These are phyloP conservation scores for Micromys minutus DNA, from an alignment of 2,113 vertebrate species.

Conservation along the genomic window DNA sequence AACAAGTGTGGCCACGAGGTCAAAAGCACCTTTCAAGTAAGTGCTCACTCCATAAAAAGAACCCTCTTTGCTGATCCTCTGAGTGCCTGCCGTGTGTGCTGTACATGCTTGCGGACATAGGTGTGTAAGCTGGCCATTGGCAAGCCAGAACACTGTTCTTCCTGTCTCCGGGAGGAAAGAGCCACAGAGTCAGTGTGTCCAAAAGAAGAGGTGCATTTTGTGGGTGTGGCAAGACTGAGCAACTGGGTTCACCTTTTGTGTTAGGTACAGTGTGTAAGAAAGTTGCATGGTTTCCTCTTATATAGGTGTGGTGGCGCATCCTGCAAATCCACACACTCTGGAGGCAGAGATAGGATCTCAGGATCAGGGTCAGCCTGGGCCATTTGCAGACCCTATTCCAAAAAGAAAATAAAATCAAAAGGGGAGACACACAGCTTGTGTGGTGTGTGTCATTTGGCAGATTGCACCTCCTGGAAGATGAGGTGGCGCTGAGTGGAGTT, in stretches of 20 bases:
- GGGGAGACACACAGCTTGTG: background rate
- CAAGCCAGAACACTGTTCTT: background rate
- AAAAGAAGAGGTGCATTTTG: background rate
- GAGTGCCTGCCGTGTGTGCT: background rate
- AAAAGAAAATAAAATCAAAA: background rate
- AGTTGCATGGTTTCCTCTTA: background rate
- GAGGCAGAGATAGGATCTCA: background rate
- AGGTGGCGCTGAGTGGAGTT: no score
- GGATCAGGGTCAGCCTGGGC: background rate
- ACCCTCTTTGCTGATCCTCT: background rate
- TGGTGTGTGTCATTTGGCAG: background rate
- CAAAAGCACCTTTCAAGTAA: constrained; percentile 95
- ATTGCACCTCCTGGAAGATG: background rate
- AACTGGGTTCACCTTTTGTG: background rate
- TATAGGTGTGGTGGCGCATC: background rate
- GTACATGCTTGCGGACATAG: background rate
- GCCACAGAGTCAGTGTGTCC: background rate
- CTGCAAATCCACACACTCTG: background rate
- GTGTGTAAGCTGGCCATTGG: background rate
- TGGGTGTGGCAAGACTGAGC: no score
- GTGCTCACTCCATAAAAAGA: constrained; percentile 17
- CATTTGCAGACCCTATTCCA: background rate
- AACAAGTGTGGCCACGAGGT: constrained; percentile 91
- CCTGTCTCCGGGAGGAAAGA: background rate
- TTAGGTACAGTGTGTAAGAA: background rate